Evolutionary conservation across 2,797 vertebrate species (phyloP), one percentile per base, ranked within the genome.

Genomic region (Gastrophryne carolinensis): DNA sequence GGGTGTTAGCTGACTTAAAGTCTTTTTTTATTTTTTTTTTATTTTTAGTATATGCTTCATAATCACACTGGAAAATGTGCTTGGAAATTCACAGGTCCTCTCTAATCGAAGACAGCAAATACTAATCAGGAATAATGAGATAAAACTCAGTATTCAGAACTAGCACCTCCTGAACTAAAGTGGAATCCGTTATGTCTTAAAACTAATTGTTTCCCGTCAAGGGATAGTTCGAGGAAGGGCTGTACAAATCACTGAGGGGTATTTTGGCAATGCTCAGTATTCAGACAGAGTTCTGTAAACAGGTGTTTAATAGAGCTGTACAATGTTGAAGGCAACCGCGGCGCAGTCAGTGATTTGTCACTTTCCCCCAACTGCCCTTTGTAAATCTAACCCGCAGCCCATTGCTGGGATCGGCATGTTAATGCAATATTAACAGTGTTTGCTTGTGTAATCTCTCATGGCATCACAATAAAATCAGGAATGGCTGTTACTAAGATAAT

Each of bases 261-360:
- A 52, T 61, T 63, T 62, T 47, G 12, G 57, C 47, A 69, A 63
- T 62, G 30, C 21, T 66, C 58, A 54, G 57, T 69, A 76, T 76
- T 67, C 58, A 70, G 57, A 64, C 71, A 26, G 47, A 30, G 60
- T 32, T 71, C 41, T 57, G 15, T 54, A 77, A 70, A 70, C 74
- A 77, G 74, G 58, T 77, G 67, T 71, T 77, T 77, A 77, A 71
- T 70, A 71, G 66, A 41, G 41, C 58, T 64, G 27, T 34, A 71
- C 57, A 50, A 50, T 26, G 66, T 27, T 29, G 13, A 27, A 27
- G 56, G 58, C 27, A 57, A 64, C 60, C 74, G 29, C 32, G 19
- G 29, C 29, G 60, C 67, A 50, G 49, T 62, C 29, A 15, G n/a
- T 34, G 47, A 70, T 70, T 76, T 76, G 57, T 69, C 65, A 63